A percentile compares a stretch with the other conserved stretches of the same genome.
Evolutionary conservation across 2,113 vertebrate species (phyloP).

Genomic region (Vanacampus margaritifer): DNA sequence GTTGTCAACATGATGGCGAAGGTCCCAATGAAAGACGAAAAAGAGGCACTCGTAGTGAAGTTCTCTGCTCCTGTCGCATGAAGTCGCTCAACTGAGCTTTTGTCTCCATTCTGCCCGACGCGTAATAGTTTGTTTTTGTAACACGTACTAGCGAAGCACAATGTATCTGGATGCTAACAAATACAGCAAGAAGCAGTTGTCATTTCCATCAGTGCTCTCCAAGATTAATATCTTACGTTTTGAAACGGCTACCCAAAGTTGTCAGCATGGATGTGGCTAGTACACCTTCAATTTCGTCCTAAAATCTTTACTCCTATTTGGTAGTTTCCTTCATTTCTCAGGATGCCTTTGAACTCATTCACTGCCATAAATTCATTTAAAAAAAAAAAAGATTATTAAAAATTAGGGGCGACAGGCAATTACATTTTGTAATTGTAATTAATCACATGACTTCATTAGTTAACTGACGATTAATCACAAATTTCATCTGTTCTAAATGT

Average conservation of each 20-base stretch:
- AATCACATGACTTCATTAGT: too few species aligned
- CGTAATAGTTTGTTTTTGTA: constrained; percentile 2
- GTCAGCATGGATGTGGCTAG: constrained; percentile 1
- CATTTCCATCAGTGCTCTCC: not conserved
- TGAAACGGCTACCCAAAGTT: constrained; percentile 8
- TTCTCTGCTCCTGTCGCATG: constrained; percentile 31
- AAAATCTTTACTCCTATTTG: not conserved
- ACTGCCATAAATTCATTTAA: too few species aligned
- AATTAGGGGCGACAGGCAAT: too few species aligned
- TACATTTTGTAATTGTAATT: too few species aligned
- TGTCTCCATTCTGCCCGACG: constrained; percentile 1
- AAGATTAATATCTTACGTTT: not conserved
- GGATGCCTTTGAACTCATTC: constrained; percentile 2
- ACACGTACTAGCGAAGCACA: constrained; percentile 15
- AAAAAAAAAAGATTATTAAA: too few species aligned
- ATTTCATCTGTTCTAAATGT: too few species aligned
- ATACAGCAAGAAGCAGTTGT: constrained; percentile 1
- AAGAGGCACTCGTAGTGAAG: constrained; percentile 71
- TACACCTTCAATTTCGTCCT: constrained; percentile 8
- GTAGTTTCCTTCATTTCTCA: not conserved
- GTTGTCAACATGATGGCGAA: constrained; percentile 18
- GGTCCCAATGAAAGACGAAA: constrained; percentile 39
- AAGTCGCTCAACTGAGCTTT: not conserved
- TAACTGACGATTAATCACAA: too few species aligned
- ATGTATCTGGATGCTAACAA: constrained; percentile 6